Conservation (phyloP, 2,113 vertebrate species). For the Craseonycteris thonglongyai region DNA sequence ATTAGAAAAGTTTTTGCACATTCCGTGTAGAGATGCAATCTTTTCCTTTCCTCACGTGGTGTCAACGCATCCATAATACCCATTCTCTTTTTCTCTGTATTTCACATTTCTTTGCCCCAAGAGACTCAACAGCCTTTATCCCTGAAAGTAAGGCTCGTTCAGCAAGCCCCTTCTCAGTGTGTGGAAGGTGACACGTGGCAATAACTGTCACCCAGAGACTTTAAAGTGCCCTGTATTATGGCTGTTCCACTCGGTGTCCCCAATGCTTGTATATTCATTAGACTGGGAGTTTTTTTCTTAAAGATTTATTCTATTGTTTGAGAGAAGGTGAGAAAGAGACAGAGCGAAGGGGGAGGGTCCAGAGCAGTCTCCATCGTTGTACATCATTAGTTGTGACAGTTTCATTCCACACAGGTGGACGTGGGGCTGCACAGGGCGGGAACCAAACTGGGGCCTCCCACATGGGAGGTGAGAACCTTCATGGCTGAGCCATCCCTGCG, state of each 20-base stretch:
- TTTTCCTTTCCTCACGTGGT: neutral
- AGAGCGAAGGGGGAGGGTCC: no score
- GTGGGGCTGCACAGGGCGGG: no score
- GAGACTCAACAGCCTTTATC: neutral
- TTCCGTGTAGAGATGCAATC: neutral
- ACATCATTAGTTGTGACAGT: no score
- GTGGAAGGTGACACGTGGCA: neutral
- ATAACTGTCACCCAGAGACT: neutral
- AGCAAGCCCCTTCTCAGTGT: neutral
- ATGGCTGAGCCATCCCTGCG: no score
- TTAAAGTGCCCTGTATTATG: no score
- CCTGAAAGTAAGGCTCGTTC: neutral
- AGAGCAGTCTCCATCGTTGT: no score
- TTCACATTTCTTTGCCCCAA: neutral
- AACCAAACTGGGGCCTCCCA: no score
- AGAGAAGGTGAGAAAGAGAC: no score
- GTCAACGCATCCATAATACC: neutral
- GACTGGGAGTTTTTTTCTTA: no score
- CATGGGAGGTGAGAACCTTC: no score
- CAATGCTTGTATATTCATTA: neutral
- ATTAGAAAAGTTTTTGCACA: neutral
- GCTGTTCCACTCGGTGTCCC: neutral
- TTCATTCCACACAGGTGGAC: no score
- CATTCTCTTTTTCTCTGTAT: neutral
- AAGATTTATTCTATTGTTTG: no score